phyloP scores from a whole-genome alignment of 2,797 vertebrate genomes.

The Tenualosa thibaudeaui region DNA sequence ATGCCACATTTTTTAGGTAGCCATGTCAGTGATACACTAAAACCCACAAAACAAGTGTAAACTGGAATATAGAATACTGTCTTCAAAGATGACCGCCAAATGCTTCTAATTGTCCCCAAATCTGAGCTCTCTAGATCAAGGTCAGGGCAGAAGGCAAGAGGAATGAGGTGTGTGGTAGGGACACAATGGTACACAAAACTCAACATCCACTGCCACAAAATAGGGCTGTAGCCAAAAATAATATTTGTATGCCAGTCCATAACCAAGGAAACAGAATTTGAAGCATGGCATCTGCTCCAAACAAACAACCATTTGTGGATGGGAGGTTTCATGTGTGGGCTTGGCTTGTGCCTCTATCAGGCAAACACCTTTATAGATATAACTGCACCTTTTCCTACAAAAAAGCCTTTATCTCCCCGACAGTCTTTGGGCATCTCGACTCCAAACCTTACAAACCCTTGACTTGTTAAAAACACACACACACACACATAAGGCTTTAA shows the following conservation, averaged over 20 bases:
- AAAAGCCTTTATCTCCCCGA: background rate
- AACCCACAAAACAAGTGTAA: too few species aligned
- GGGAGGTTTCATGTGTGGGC: background rate
- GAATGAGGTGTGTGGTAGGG: too few species aligned
- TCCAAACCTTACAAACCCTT: background rate
- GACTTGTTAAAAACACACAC: background rate
- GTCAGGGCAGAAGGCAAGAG: too few species aligned
- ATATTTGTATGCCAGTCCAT: background rate
- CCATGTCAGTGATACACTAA: too few species aligned
- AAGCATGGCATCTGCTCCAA: background rate
- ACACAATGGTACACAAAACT: background rate
- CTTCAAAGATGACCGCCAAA: too few species aligned
- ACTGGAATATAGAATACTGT: too few species aligned
- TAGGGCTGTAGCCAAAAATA: background rate
- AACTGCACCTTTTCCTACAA: background rate
- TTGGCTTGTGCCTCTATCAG: background rate
- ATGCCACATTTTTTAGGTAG: too few species aligned
- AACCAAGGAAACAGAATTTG: background rate
- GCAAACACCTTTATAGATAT: background rate
- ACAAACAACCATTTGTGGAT: background rate
- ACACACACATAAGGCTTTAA: background rate
- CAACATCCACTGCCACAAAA: background rate
- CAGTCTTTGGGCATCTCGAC: background rate
- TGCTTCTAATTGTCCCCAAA: too few species aligned
- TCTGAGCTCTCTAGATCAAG: too few species aligned